A percentile compares a stretch with the other conserved stretches of the same genome.
phyloP scores from a whole-genome alignment of 2,113 vertebrate species.

The Phaethornis superciliosus region DNA sequence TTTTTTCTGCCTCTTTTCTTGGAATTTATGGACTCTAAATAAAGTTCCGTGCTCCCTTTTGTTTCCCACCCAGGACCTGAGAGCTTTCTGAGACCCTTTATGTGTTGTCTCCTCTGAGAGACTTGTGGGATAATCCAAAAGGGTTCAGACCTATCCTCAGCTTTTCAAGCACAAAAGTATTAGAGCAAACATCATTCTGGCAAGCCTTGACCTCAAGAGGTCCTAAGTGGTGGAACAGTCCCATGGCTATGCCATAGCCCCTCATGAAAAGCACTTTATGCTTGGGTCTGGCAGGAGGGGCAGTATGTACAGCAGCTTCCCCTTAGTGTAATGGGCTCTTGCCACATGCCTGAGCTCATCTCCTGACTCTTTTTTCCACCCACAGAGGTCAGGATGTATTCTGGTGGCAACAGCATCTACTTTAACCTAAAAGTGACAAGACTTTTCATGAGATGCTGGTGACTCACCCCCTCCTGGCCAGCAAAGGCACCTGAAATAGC shows the following conservation, averaged over 20 bases:
- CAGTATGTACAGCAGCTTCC: not conserved
- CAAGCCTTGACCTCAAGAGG: not conserved
- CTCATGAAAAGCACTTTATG: not conserved
- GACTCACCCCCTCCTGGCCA: not conserved
- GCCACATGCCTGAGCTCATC: not conserved
- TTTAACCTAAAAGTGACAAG: not conserved
- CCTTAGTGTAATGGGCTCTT: not conserved
- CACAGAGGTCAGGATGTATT: not conserved
- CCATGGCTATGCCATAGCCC: not conserved
- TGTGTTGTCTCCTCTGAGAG: not conserved
- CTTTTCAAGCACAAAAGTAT: not conserved
- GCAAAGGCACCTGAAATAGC: not conserved
- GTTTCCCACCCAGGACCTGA: not conserved
- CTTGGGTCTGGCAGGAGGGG: not conserved
- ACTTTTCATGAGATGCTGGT: not conserved
- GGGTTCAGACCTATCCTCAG: not conserved
- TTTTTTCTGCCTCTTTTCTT: not conserved
- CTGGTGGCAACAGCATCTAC: not conserved
- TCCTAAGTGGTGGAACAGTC: not conserved
- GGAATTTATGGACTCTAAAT: not conserved
- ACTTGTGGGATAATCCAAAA: not conserved
- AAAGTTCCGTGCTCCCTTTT: not conserved
- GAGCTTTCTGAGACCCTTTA: not conserved
- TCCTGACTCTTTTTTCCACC: not conserved
- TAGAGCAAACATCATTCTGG: not conserved